These are phyloP conservation scores for Enteromius mattozi DNA, from an alignment of 2,797 vertebrate genomes.

Conservation along the genomic window DNA sequence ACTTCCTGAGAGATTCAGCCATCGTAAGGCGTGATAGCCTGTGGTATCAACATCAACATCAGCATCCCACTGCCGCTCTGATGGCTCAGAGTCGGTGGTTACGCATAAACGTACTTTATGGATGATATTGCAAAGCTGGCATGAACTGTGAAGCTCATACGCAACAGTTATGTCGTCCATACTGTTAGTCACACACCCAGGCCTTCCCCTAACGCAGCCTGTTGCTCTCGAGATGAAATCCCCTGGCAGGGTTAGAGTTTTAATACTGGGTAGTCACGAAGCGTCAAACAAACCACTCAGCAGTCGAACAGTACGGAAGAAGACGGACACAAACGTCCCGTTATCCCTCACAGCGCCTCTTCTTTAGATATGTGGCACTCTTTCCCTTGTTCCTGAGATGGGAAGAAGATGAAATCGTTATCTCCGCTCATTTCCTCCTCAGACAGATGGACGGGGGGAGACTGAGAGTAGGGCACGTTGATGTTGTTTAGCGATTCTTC, in stretches of 20 bases:
- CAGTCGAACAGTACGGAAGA: background rate
- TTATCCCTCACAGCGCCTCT: conserved; percentile 68
- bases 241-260: conserved; percentile 37
- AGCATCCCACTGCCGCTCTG: conserved; percentile 2
- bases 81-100: background rate
- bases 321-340: background rate
- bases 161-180: background rate
- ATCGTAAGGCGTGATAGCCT: conserved; percentile 10
- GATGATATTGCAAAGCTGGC: conserved; percentile 12
- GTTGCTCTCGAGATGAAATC: conserved; percentile 18
- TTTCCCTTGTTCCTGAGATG: conserved; percentile 81
- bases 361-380: conserved; percentile 79
- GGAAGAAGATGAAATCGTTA: conserved; percentile 70
- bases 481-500: conserved; percentile 40
- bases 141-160: background rate
- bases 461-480: conserved; percentile 56
- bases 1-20: background rate
- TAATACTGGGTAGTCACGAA: conserved; percentile 12
- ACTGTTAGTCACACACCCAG: background rate
- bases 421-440: conserved; percentile 72
- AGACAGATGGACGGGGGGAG: conserved; percentile 71
- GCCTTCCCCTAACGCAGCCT: background rate
- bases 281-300: conserved; percentile 19
- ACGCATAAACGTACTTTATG: background rate
- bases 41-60: background rate